Percentiles rank a stretch among this genome's conserved stretches.
These are phyloP conservation scores for Gila orcuttii DNA, from an alignment of 2,113 vertebrate species.

Conservation along the genomic window DNA sequence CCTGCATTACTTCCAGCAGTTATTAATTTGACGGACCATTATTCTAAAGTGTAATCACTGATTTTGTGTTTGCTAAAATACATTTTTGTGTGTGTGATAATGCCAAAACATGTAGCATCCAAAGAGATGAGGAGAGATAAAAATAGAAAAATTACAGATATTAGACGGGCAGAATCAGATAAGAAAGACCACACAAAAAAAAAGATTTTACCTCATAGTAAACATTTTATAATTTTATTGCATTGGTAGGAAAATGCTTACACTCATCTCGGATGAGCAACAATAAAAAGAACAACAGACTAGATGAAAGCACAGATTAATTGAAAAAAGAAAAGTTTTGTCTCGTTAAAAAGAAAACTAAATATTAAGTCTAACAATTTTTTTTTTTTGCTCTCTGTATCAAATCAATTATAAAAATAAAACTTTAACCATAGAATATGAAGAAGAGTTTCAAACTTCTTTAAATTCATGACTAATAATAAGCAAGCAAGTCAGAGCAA, in stretches of 20 bases:
- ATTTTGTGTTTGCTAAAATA: not conserved
- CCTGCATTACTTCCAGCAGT: no score
- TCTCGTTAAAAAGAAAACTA: conserved; percentile 64
- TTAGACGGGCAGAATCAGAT: not conserved
- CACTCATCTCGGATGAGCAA: conserved; percentile 64
- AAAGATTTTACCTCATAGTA: conserved; percentile 57
- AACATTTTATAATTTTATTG: conserved; percentile 76
- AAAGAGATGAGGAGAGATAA: not conserved
- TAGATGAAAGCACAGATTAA: conserved; percentile 45
- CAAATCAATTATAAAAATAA: conserved; percentile 84
- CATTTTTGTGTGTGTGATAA: not conserved
- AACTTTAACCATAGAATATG: conserved; percentile 68
- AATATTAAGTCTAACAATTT: conserved; percentile 59
- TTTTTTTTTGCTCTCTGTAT: conserved; percentile 73
- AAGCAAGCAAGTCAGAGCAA: conserved; percentile 65
- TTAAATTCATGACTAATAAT: conserved; percentile 61
- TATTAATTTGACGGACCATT: no score
- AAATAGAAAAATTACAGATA: not conserved
- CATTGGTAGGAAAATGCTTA: conserved; percentile 77
- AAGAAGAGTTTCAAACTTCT: conserved; percentile 56
- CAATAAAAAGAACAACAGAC: conserved; percentile 66
- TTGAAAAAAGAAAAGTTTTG: conserved; percentile 59
- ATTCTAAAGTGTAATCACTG: no score
- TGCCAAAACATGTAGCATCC: not conserved
- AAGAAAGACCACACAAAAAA: not conserved